Base-by-base conservation (phyloP, 2,888 invertebrate species). In the Mesorhabditis spiculigera region DNA sequence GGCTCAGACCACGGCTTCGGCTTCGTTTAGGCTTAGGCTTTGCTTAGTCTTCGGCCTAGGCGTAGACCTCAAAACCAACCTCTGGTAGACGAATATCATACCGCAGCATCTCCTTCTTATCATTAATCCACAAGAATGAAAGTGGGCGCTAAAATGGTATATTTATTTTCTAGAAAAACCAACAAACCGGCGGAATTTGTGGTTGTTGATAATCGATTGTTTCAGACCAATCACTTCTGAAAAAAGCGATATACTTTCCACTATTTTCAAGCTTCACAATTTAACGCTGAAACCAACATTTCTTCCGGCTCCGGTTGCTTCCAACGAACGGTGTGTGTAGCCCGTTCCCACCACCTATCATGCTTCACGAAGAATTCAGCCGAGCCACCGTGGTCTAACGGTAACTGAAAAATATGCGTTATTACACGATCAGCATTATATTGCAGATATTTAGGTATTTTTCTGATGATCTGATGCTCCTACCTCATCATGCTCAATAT, bases 341-440 rank as follows among this genome's bases (percentile, higher is more conserved):
- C 13, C 44, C 71, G 43, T 10, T 69, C 43, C 42, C 72, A 66
- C 71, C 72, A 72, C 4, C 68, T 45, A 43, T 70, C 64, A 41
- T 6, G 10, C 64, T 45, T 70, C 44, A 6, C 71, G 62, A 77
- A 75, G 61, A 78, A 80, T 6, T 70, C 45, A 1, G 63, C 70
- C 41, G 75, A 74, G 43, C 83, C 83, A 45, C 83, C 83, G 65
- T 83, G 78, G 68, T 83, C 83, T 44, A 83, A 69, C 3, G 83
- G 79, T 43, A 83, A 43, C 63, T 78, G 75, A 5, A 65, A 66
- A 5, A 65, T 74, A 28, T 28, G 28, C 28, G 28, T 28, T 28
- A 28, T 28, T 28, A 28, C 28, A 28, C 28, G 28, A 28, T 28
- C 28, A 28, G 28, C 28, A 28, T 28, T 3, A 28, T 3, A 28